A percentile compares a stretch with the other conserved stretches of the same genome.
These are phyloP conservation scores for Psylliodes chrysocephalus DNA, from an alignment of 2,888 invertebrate species.

Conservation along the genomic window DNA sequence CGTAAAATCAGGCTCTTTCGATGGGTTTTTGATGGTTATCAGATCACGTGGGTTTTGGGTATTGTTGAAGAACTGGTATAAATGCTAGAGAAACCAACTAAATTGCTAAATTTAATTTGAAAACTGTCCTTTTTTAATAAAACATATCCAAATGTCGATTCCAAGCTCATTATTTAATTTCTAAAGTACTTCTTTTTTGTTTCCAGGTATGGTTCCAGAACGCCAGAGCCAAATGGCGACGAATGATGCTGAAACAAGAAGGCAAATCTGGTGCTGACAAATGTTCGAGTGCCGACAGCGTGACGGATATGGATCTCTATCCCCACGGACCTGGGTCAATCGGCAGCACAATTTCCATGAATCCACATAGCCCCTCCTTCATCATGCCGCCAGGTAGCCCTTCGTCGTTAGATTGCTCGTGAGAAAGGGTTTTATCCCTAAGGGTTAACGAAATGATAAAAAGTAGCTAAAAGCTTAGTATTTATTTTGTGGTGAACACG, in stretches of 20 bases:
- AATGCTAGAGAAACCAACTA: too few species aligned
- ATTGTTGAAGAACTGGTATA: too few species aligned
- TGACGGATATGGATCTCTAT: conserved; percentile 73
- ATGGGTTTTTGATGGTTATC: too few species aligned
- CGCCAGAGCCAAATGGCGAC: conserved; percentile 91
- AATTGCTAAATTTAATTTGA: background rate
- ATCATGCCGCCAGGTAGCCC: conserved; percentile 77
- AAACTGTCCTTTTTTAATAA: background rate
- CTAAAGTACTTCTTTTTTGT: conserved; percentile 62
- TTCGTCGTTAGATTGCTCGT: conserved; percentile 79
- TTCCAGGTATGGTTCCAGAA: conserved; percentile 96
- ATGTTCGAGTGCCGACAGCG: conserved; percentile 72
- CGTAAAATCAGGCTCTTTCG: too few species aligned
- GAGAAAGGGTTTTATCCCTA: conserved; percentile 56
- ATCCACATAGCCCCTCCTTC: conserved; percentile 77
- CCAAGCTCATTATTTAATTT: background rate
- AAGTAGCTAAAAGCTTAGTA: conserved; percentile 35
- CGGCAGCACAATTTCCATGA: conserved; percentile 72
- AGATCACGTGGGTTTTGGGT: too few species aligned
- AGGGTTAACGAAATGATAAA: conserved; percentile 11
- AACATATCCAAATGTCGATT: too few species aligned
- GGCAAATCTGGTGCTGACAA: conserved; percentile 77
- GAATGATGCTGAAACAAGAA: conserved; percentile 86
- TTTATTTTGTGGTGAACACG: conserved; percentile 47
- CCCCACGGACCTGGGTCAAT: conserved; percentile 68